Evolutionary conservation across 2,888 invertebrate species (phyloP).

Genomic region (Lottia scabra): DNA sequence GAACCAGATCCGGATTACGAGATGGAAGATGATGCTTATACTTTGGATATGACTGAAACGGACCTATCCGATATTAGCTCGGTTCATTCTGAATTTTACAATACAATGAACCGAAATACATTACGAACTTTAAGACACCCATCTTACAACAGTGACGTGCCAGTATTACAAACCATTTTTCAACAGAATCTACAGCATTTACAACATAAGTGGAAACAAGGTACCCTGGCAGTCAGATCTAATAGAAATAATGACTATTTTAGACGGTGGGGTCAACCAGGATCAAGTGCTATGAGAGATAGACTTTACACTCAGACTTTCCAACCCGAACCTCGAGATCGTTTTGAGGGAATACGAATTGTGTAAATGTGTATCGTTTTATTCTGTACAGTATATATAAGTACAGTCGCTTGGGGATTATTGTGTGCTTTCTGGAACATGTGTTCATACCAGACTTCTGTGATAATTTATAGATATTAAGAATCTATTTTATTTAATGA

Average conservation of each 20-base stretch:
- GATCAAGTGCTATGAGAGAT: background rate
- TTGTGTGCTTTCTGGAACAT: too few relatives aligned
- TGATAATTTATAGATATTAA: too few relatives aligned
- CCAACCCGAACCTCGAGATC: background rate
- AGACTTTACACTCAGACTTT: background rate
- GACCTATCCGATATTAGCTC: constrained; percentile 13
- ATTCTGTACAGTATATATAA: too few relatives aligned
- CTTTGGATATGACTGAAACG: constrained; percentile 23
- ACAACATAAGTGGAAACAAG: constrained; percentile 49
- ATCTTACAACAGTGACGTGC: constrained; percentile 39
- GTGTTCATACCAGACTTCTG: too few relatives aligned
- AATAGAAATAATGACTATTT: background rate
- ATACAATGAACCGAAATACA: constrained; percentile 23
- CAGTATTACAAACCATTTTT: constrained; percentile 55
- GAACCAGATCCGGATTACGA: constrained; percentile 59
- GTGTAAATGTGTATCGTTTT: background rate
- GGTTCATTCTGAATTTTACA: constrained; percentile 24
- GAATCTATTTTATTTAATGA: too few relatives aligned
- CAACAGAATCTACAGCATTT: constrained; percentile 54
- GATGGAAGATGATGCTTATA: constrained; percentile 31
- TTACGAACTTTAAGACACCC: constrained; percentile 32
- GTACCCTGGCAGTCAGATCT: constrained; percentile 35
- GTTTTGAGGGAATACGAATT: constrained; percentile 12
- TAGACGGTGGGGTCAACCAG: background rate
- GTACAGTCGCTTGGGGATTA: too few relatives aligned